A percentile compares a stretch with the other conserved stretches of the same genome.
These are phyloP conservation scores for Cettia cetti DNA, from an alignment of 2,113 vertebrate genomes.

Conservation along the genomic window DNA sequence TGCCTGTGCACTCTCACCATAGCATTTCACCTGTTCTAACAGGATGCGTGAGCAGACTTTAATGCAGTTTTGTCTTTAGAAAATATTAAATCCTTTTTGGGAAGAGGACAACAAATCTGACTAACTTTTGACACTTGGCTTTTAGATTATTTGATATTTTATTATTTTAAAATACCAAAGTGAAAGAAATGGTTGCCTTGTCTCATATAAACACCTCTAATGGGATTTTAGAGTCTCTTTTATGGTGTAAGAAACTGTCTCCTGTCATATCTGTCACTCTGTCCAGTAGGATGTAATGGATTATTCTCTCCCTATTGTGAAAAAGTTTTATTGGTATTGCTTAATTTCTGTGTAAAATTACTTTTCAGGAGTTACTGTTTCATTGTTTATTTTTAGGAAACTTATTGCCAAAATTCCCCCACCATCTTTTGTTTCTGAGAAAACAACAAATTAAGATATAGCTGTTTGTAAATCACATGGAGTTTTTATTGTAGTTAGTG, in stretches of 20 bases:
- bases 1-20: fast-evolving
- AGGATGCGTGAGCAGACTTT: not conserved
- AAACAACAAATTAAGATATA: not conserved
- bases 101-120: not conserved
- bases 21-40: not conserved
- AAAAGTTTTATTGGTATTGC: not conserved
- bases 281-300: not conserved
- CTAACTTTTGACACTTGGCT: not conserved
- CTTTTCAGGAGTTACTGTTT: not conserved
- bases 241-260: not conserved
- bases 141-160: not conserved
- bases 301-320: not conserved
- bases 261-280: not conserved
- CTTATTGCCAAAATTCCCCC: not conserved
- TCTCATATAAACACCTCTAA: not conserved
- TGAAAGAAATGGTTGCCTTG: not conserved
- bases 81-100: not conserved
- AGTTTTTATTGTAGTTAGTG: not conserved
- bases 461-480: not conserved
- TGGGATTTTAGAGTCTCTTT: not conserved
- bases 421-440: not conserved
- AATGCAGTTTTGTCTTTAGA: not conserved
- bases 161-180: not conserved
- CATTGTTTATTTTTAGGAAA: not conserved
- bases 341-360: not conserved